These are phyloP conservation scores for Ciona savignyi DNA, from an alignment of 23 tunicate genomes.

Conservation along the genomic window DNA sequence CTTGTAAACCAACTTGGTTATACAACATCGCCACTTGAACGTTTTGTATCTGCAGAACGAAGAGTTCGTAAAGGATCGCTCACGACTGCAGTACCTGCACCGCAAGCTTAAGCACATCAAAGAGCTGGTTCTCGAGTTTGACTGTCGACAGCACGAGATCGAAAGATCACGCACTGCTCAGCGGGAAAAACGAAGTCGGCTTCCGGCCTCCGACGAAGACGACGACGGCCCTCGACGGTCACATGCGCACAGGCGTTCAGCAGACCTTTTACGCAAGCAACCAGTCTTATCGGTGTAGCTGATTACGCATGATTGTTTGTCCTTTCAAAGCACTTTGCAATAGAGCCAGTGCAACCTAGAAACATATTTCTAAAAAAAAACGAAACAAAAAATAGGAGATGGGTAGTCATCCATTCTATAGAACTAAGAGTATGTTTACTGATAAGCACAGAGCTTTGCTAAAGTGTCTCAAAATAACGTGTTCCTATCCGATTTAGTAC, in stretches of 20 bases:
- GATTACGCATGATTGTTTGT: too few relatives aligned
- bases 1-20: too few relatives aligned
- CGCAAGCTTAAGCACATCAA: conserved; percentile 82
- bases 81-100: conserved; percentile 64
- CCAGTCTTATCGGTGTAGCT: background rate
- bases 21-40: conserved; percentile 7
- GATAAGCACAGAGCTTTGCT: too few relatives aligned
- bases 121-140: conserved; percentile 60
- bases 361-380: background rate
- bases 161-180: background rate
- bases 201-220: background rate
- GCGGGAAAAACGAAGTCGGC: background rate
- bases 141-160: conserved; percentile 23
- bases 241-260: conserved; percentile 5
- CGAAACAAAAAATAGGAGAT: background rate
- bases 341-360: background rate
- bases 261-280: conserved; percentile 18
- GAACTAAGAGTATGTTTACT: too few relatives aligned
- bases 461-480: too few relatives aligned
- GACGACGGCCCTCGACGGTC: background rate
- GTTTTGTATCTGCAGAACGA: conserved; percentile 26
- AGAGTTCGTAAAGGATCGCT: conserved; percentile 29
- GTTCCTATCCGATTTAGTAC: too few relatives aligned
- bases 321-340: background rate
- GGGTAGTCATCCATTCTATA: too few relatives aligned